phyloP scores from a whole-genome alignment of 23 tunicate species.

The Ascidia mentula region DNA sequence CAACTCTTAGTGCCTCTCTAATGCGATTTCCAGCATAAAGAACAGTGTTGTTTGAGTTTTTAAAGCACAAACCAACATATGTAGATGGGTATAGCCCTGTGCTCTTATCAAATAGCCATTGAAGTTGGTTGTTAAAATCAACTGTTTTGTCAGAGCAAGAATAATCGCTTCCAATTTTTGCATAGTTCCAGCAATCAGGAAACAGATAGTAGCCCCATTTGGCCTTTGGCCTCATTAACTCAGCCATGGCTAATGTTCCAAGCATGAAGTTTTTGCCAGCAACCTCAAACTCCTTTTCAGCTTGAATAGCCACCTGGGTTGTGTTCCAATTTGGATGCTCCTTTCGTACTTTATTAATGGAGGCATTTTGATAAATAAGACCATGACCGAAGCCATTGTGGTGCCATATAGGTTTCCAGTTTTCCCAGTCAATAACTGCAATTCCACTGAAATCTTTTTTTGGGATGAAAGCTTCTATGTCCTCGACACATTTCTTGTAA shows the following conservation, averaged over 20 bases:
- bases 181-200: constrained; percentile 90
- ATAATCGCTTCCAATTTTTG: constrained; percentile 56
- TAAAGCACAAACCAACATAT: constrained; percentile 72
- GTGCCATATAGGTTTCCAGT: constrained; percentile 79
- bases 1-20: constrained; percentile 73
- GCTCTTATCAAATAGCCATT: constrained; percentile 85
- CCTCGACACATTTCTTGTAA: constrained; percentile 44
- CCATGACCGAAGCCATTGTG: constrained; percentile 66
- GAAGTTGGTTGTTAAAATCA: constrained; percentile 48
- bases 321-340: constrained; percentile 67
- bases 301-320: constrained; percentile 26
- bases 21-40: constrained; percentile 57
- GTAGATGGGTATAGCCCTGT: constrained; percentile 94
- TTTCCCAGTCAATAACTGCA: constrained; percentile 97
- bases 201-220: constrained; percentile 90
- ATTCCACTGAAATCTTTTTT: constrained; percentile 64
- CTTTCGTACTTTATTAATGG: constrained; percentile 59
- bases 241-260: constrained; percentile 53
- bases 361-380: constrained; percentile 58
- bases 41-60: constrained; percentile 31
- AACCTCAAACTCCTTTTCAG: constrained; percentile 70
- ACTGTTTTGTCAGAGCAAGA: constrained; percentile 36
- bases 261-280: constrained; percentile 61
- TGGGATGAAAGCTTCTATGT: constrained; percentile 55
- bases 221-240: constrained; percentile 78